These are phyloP conservation scores for Ammodytes marinus DNA, from an alignment of 2,113 vertebrate genomes.

Conservation along the genomic window DNA sequence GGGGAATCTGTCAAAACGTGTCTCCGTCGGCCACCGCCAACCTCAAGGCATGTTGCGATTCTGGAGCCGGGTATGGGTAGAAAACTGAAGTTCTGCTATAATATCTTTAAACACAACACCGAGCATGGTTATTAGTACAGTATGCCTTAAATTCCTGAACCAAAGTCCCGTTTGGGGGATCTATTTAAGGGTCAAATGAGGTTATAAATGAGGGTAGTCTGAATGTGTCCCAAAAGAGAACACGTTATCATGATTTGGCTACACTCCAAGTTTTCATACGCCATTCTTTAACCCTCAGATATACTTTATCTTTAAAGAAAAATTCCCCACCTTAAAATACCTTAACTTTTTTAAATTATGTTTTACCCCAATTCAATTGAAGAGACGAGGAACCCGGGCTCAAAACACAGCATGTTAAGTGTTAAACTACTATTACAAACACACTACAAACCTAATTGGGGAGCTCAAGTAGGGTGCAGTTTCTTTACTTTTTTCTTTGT, in stretches of 20 bases:
- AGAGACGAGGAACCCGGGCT: slow-evolving; percentile 6
- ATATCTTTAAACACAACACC: background rate
- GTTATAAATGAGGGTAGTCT: background rate
- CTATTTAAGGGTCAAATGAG: background rate
- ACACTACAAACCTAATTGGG: background rate
- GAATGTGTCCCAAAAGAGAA: background rate
- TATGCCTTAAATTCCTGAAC: background rate
- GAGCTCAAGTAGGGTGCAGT: background rate
- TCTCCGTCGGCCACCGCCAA: slow-evolving; percentile 35
- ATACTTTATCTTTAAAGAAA: background rate
- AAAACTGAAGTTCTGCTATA: background rate
- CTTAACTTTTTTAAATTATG: too few species aligned
- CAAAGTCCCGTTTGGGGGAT: background rate
- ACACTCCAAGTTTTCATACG: background rate
- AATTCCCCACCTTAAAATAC: background rate
- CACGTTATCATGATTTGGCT: background rate
- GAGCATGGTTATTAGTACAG: background rate
- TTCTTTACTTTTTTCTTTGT: background rate
- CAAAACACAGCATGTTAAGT: background rate
- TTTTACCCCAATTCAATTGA: background rate
- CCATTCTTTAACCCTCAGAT: background rate
- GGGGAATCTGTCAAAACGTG: slow-evolving; percentile 78
- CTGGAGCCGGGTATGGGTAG: background rate
- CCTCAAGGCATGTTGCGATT: background rate
- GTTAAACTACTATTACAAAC: background rate